Percentiles rank a stretch among this genome's conserved stretches.
Evolutionary conservation across 2,113 vertebrate species (phyloP).

Genomic region (Neopipo cinnamomea): DNA sequence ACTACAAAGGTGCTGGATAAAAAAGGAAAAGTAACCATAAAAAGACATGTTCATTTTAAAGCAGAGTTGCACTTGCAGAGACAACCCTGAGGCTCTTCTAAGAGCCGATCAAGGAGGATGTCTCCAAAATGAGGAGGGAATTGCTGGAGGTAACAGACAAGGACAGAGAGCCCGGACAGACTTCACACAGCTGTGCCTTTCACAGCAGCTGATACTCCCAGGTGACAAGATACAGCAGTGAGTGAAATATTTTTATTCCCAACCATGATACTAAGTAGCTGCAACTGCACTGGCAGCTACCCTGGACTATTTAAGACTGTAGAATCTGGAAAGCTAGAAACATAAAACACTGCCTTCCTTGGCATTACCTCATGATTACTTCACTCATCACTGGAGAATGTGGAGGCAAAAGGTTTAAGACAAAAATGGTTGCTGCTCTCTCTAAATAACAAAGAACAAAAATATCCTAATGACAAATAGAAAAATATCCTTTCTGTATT

Average conservation of each 20-base stretch:
- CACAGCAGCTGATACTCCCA: not conserved
- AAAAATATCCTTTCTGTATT: not conserved
- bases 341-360: not conserved
- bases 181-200: not conserved
- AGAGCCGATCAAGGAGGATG: rapidly evolving
- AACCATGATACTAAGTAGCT: not conserved
- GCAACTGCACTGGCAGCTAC: not conserved
- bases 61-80: not conserved
- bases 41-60: not conserved
- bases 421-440: not conserved
- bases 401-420: not conserved
- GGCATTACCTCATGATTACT: constrained; percentile 28
- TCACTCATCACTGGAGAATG: not conserved
- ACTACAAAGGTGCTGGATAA: not conserved
- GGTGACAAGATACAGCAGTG: not conserved
- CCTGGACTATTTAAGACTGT: not conserved
- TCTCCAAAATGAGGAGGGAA: not conserved
- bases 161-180: not conserved
- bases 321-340: constrained; percentile 9
- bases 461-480: not conserved
- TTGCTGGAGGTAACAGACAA: not conserved
- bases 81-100: not conserved
- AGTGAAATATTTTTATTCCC: not conserved
- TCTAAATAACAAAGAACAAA: not conserved
- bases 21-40: not conserved